phyloP scores from a whole-genome alignment of 2,797 vertebrate species.

The Ispidina lecontei region DNA sequence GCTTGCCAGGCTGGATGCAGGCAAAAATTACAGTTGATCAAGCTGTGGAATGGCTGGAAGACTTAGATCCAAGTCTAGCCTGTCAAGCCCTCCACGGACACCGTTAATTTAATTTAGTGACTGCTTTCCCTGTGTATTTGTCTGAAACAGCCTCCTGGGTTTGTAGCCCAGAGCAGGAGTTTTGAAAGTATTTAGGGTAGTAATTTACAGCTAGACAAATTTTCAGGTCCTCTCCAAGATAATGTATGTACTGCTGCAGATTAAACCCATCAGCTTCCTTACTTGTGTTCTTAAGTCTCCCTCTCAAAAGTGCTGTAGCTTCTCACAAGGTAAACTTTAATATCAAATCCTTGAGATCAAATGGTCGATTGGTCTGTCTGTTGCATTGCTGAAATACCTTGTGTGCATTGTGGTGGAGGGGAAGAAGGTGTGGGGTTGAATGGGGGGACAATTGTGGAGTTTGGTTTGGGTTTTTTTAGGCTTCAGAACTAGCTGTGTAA shows the following conservation, averaged over 20 bases:
- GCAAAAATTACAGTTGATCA: background rate
- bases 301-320: background rate
- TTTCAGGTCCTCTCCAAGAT: background rate
- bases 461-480: background rate
- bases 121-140: background rate
- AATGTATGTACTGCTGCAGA: background rate
- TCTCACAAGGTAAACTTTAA: background rate
- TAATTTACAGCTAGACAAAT: background rate
- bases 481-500: background rate
- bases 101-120: background rate
- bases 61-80: background rate
- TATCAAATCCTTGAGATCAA: background rate
- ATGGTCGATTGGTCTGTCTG: background rate
- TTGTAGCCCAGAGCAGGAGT: background rate
- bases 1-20: background rate
- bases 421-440: background rate
- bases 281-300: background rate
- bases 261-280: background rate
- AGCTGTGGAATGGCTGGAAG: background rate
- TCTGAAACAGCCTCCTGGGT: background rate
- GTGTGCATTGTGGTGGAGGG: fast-evolving
- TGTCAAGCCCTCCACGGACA: background rate
- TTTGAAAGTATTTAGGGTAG: background rate
- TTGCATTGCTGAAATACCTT: background rate
- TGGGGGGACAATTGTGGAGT: background rate